Base-by-base conservation (phyloP, 2,113 vertebrate species). In the Motacilla alba region DNA sequence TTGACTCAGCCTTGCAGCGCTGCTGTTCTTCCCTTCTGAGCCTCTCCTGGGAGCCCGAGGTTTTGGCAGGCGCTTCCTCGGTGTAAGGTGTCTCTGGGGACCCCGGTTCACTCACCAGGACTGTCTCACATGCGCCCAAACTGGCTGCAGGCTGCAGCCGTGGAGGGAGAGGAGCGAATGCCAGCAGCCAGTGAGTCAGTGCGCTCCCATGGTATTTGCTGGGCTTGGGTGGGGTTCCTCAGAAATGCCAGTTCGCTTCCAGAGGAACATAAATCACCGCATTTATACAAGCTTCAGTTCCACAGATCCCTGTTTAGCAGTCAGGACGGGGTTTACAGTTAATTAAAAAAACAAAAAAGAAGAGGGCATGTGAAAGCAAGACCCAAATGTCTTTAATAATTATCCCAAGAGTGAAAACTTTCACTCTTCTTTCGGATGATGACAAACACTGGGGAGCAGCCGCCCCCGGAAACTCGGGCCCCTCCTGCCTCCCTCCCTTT, bases 191-290 rank as follows among this genome's bases (percentile, higher is more conserved):
- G 49, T 94, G 96, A 97, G 68, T 96, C 96, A 95, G 64, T 19
- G 12, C 2, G 0, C 82, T 93, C 83, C 60, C 76, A 47, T 7
- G 41, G 77, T 93, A 94, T 96, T 88, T 90, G 81, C 89, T 87
- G n/a, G 93, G 95, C 96, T 95, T 27, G 77, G 97, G 93, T 91
- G 91, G 84, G 93, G 68, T 70, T 93, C 93, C 87, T 96, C 74
- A 52, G 90, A 96, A 93, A 86, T 83, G 96, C 92, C 90, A 82
- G 67, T 63, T 87, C 52, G 11, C 75, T 89, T 91, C 85, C 83
- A 93, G 66, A 88, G 62, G 37, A 63, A 6, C 52, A 50, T 92
- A 80, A 96, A 94, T 93, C 94, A 88, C 79, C 9, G 4, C 7
- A 4, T 66, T 90, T 50, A 35, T 49, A 74, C 59, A 82, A 76